Base-by-base conservation (phyloP, 2,113 vertebrate species). In the Bos javanicus region DNA sequence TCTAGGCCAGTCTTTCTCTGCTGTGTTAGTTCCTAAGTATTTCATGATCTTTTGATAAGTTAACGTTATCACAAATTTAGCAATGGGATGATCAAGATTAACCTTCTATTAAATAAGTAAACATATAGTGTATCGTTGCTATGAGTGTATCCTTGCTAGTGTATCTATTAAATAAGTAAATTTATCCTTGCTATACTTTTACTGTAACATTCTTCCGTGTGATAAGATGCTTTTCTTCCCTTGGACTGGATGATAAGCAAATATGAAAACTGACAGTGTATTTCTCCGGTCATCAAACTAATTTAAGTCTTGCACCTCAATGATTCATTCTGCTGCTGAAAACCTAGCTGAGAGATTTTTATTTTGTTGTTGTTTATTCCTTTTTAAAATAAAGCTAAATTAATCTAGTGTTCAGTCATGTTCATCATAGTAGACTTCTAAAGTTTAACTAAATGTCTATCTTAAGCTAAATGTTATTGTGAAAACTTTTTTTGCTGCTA, bases 381-480 rank as follows among this genome's bases (percentile, higher is more conserved):
- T 52, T 76, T 48, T 57, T 39, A 6, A 52, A 85, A 86, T 30
- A 90, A 94, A 76, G 26, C 19, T 91, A 59, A 90, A 28, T 1
- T 50, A 87, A 82, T 30, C 28, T 67, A 62, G 21, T 19, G 96
- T 96, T 59, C 43, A 54, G 9, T 54, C 36, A 87, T 90, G 12
- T 80, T 64, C 30, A 23, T 54, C 82, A 60, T 26, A 46, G 25
- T 25, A 83, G 25, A 13, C 11, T 5, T 90, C 30, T 50, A 92
- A 96, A 90, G 21, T 81, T 84, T 71, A 36, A 12, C 33, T 84
- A 81, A 5, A 62, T 3, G 16, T 91, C 81, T 56, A 90, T 90
- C 83, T 94, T 96, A 81, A 97, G n/a, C 46, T 16, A 64, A 87
- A 30, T 62, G 33, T n/a, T 39, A n/a, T 96, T 89, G 4, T 97